A percentile compares a stretch with the other conserved stretches of the same genome.
Conservation (phyloP, 37 sponge, comb jelly and placozoan species). For the Hexactinellida sp. region DNA sequence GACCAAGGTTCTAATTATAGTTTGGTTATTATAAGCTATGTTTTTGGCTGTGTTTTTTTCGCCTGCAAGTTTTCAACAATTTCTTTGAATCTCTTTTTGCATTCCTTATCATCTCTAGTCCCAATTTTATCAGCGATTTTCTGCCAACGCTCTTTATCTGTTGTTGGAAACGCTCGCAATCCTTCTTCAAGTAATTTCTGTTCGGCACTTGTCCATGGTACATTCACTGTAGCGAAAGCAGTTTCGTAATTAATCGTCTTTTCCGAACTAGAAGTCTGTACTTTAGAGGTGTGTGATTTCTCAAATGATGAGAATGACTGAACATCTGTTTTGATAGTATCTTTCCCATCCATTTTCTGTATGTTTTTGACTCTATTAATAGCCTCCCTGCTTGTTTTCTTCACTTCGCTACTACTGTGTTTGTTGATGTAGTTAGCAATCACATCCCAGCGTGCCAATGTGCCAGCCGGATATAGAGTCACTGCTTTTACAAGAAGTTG, state of each 20-base stretch:
- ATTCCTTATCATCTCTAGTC: background rate
- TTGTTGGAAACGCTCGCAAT: background rate
- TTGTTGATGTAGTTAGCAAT: conserved; percentile 67
- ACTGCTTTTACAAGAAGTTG: conserved; percentile 87
- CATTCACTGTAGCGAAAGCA: background rate
- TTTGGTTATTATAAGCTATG: too few relatives aligned
- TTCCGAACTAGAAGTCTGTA: background rate
- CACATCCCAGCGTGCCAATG: conserved; percentile 64
- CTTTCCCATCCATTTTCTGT: background rate
- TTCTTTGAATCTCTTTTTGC: conserved; percentile 3
- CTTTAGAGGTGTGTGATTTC: background rate
- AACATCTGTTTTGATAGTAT: background rate
- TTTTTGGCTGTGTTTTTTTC: too few relatives aligned
- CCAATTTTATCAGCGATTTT: conserved; percentile 4
- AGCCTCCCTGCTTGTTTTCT: conserved; percentile 43
- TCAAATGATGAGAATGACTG: background rate
- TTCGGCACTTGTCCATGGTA: background rate
- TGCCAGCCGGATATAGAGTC: conserved; percentile 76
- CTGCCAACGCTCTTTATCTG: background rate
- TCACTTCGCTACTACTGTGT: conserved; percentile 30
- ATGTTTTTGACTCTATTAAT: conserved; percentile 21
- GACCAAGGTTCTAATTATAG: too few relatives aligned
- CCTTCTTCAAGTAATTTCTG: conserved; percentile 15
- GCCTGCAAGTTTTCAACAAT: background rate
- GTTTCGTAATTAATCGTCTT: background rate